phyloP scores from a whole-genome alignment of 2,888 invertebrate genomes.

The Ypsolopha sequella region DNA sequence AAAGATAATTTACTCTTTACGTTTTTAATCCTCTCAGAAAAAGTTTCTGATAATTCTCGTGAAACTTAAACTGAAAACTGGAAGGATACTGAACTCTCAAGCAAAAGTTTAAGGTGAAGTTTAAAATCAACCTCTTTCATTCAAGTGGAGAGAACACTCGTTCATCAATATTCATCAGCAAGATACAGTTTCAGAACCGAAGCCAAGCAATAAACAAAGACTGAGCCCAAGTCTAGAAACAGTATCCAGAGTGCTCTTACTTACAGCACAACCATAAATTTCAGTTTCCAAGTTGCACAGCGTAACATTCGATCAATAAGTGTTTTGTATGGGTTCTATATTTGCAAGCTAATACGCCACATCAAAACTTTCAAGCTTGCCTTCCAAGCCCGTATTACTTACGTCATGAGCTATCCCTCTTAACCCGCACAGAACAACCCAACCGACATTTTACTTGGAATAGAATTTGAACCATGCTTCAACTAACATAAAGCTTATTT shows the following conservation, averaged over 20 bases:
- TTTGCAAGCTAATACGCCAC: conserved; percentile 65
- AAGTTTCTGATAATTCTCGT: no score
- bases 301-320: conserved; percentile 66
- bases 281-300: conserved; percentile 64
- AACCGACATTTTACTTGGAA: background rate
- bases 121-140: conserved; percentile 6
- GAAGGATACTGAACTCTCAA: no score
- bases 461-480: no score
- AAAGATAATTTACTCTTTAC: no score
- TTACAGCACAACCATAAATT: conserved; percentile 59
- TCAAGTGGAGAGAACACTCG: background rate
- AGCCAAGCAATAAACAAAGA: conserved; percentile 63
- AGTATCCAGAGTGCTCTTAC: conserved; percentile 48
- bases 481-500: no score
- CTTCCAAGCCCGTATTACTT: conserved; percentile 48
- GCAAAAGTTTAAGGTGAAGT: conserved; percentile 17
- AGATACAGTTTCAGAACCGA: conserved; percentile 44
- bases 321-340: conserved; percentile 67
- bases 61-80: no score
- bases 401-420: conserved; percentile 26
- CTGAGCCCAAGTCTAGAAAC: conserved; percentile 41
- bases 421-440: background rate
- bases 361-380: conserved; percentile 51
- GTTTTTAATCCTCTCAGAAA: no score
- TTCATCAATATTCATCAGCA: conserved; percentile 12